Evolutionary conservation across 1,140 invertebrate genomes (phyloP), one percentile per base, ranked within the genome.

Genomic region (Papilio polyxenes): DNA sequence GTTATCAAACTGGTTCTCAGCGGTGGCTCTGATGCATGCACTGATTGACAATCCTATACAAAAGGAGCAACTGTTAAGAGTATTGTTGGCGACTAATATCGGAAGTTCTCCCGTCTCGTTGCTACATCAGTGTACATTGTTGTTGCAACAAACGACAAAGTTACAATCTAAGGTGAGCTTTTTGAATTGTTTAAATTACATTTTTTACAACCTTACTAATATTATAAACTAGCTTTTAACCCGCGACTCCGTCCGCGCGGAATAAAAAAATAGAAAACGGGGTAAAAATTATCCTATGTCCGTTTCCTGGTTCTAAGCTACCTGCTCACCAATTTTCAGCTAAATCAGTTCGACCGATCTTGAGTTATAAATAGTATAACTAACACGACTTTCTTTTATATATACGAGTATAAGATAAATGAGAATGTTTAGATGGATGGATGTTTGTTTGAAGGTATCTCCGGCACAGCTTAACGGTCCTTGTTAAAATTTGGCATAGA

Each of bases 1-100:
- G 20, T 94, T 99, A n/a, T 98, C 98, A n/a, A 99, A 98, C 92
- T 99, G 99, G 99, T 99, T 99, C 94, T 98, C 98, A 1, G 96
- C 98, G 0, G 97, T 99, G 6, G 97, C 98, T 13, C 94, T 99
- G 17, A 97, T 98, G 86, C 98, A 99, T 88, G 96, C 97, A 0
- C 94, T 99, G n/a, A 96, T 98, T 2, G 98, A 99, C 82, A 99
- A 98, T 91, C 95, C 96, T 4, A 96, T 96, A 7, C 97, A 99
- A 87, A 99, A 99, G 91, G 98, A 99, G 89, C 97, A 99, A 89
- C 92, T 99, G n/a, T 92, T 99, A 4, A 95, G 98, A 83, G 99
- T 99, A 15, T 95, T 99, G 81, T 94, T 99, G 56, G 98, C 98
- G 0, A 98, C 98, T 0, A 97, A 97, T 87, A 96, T 97, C 11